These are phyloP conservation scores for Pollachius pollachius DNA, from an alignment of 2,113 vertebrate genomes.

Conservation along the genomic window DNA sequence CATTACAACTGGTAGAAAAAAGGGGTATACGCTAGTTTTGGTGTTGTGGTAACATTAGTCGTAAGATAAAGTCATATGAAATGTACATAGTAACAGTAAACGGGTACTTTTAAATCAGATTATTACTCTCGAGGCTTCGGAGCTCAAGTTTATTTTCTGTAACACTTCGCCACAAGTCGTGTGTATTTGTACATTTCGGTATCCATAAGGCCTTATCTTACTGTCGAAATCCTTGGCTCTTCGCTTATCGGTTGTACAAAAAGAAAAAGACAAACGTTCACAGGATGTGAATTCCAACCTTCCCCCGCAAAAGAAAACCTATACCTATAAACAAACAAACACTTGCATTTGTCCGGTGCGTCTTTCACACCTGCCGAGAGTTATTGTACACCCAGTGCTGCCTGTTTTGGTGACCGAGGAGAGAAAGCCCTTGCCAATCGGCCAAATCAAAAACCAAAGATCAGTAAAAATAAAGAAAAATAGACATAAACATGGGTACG, in stretches of 20 bases:
- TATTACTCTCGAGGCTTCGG: constrained; percentile 59
- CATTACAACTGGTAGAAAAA: constrained; percentile 79
- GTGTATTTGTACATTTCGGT: constrained; percentile 57
- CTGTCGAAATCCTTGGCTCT: constrained; percentile 68
- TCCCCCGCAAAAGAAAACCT: neutral
- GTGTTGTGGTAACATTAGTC: constrained; percentile 70
- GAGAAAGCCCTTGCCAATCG: constrained; percentile 72
- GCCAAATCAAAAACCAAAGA: constrained; percentile 36
- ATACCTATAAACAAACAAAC: constrained; percentile 21
- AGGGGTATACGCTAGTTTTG: constrained; percentile 64
- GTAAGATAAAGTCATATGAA: constrained; percentile 68
- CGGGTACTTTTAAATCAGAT: constrained; percentile 54
- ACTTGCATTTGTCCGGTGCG: constrained; percentile 28
- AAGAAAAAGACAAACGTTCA: constrained; percentile 27
- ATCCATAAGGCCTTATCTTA: constrained; percentile 68
- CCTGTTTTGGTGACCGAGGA: constrained; percentile 76
- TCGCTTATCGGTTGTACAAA: constrained; percentile 63
- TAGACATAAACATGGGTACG: constrained; percentile 17
- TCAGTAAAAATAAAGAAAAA: constrained; percentile 18
- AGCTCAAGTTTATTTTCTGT: constrained; percentile 64
- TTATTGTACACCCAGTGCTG: constrained; percentile 60
- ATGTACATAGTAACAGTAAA: constrained; percentile 64
- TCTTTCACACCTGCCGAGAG: constrained; percentile 50
- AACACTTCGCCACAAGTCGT: constrained; percentile 61
- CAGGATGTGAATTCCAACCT: constrained; percentile 44